A percentile compares a stretch with the other conserved stretches of the same genome.
These are phyloP conservation scores for Lepus europaeus DNA, from an alignment of 2,113 vertebrate genomes.

Conservation along the genomic window DNA sequence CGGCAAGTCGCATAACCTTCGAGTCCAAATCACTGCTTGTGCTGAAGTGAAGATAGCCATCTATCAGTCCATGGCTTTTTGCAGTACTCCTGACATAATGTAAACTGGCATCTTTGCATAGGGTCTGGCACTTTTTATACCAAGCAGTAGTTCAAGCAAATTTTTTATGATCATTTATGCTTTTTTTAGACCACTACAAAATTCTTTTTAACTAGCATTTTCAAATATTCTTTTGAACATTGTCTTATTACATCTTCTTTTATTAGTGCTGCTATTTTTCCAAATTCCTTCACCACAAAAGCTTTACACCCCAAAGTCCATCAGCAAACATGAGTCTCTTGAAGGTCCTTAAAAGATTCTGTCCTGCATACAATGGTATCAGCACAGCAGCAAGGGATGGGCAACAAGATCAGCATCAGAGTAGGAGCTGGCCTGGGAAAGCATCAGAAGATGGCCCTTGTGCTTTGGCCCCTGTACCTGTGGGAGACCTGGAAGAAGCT, in stretches of 20 bases:
- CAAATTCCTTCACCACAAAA: not conserved
- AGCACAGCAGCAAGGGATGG: not conserved
- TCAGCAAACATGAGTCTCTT: not conserved
- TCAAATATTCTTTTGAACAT: not conserved
- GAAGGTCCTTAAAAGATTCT: not conserved
- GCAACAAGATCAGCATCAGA: not conserved
- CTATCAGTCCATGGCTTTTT: not conserved
- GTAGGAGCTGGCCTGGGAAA: too few relatives aligned
- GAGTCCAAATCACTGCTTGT: not conserved
- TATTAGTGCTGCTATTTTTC: not conserved
- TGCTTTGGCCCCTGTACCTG: too few relatives aligned
- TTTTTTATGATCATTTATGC: not conserved
- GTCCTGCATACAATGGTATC: not conserved
- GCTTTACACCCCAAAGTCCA: not conserved
- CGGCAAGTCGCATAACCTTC: too few relatives aligned
- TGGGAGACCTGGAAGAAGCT: too few relatives aligned
- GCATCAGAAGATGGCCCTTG: too few relatives aligned
- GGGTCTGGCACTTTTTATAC: rapidly evolving
- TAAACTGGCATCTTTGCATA: not conserved
- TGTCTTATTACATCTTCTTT: not conserved
- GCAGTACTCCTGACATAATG: not conserved
- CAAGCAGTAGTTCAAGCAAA: not conserved
- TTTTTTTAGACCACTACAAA: not conserved
- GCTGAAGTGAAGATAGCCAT: not conserved
- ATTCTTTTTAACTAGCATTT: not conserved